These are phyloP conservation scores for Sebastes itinus DNA, from an alignment of 2,797 vertebrate species.

Conservation along the genomic window DNA sequence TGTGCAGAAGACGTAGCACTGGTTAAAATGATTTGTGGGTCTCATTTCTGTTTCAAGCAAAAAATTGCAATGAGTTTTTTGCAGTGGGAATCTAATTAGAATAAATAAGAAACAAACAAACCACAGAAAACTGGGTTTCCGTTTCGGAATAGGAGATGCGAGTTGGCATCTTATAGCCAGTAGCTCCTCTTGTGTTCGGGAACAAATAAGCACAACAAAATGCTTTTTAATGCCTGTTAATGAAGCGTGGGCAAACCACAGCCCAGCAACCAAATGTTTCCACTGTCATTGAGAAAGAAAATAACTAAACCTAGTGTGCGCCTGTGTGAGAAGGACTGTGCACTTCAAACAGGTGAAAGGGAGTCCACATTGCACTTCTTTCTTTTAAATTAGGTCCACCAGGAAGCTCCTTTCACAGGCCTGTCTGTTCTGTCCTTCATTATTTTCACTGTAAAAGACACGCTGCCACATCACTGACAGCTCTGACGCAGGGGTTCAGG, in stretches of 20 bases:
- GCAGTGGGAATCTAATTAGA: slow-evolving; percentile 2
- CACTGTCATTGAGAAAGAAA: background rate
- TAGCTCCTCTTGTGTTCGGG: slow-evolving; percentile 11
- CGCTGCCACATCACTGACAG: background rate
- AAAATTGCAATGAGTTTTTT: background rate
- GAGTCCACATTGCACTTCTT: background rate
- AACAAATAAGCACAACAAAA: slow-evolving; percentile 39
- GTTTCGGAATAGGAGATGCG: slow-evolving; percentile 3
- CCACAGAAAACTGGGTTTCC: slow-evolving; percentile 1
- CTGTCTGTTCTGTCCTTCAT: background rate
- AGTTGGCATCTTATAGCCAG: slow-evolving; percentile 30
- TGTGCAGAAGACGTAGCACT: background rate
- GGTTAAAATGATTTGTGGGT: slow-evolving; percentile 5
- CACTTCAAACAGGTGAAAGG: background rate
- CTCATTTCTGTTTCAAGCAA: background rate
- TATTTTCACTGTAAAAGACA: background rate
- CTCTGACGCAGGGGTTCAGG: background rate
- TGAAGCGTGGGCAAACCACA: slow-evolving; percentile 20
- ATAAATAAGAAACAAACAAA: slow-evolving; percentile 25
- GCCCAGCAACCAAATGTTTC: slow-evolving; percentile 25
- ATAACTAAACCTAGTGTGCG: background rate
- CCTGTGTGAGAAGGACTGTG: background rate
- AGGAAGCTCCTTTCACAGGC: background rate
- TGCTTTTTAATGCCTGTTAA: slow-evolving; percentile 22
- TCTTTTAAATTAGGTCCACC: slow-evolving; percentile 1